These are phyloP conservation scores for Siniperca obscura DNA, from an alignment of 2,797 vertebrate genomes.

Conservation along the genomic window DNA sequence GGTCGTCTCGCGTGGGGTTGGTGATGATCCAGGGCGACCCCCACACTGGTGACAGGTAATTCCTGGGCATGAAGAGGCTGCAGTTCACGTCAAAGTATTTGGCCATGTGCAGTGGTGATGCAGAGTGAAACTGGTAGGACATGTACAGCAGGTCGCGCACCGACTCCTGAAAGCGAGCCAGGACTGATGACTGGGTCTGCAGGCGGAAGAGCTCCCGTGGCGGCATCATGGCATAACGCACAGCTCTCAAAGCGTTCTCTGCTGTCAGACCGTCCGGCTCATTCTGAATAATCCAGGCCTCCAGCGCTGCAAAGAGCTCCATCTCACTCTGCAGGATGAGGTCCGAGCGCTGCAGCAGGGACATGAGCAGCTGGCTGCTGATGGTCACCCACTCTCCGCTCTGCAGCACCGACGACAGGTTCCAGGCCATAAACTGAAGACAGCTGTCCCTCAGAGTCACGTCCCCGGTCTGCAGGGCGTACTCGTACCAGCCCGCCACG, in stretches of 20 bases:
- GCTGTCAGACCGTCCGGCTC: constrained; percentile 85
- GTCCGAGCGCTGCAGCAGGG: constrained; percentile 92
- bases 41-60: constrained; percentile 93
- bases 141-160: constrained; percentile 93
- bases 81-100: constrained; percentile 96
- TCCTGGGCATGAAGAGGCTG: constrained; percentile 94
- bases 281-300: constrained; percentile 89
- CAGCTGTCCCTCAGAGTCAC: constrained; percentile 88
- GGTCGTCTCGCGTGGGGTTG: constrained; percentile 92
- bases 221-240: constrained; percentile 95
- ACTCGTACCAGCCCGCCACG: constrained; percentile 95
- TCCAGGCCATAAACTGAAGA: constrained; percentile 94
- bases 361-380: constrained; percentile 88
- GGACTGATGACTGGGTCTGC: constrained; percentile 88
- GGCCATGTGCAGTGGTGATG: constrained; percentile 92
- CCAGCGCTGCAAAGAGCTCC: constrained; percentile 91
- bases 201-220: constrained; percentile 92
- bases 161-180: constrained; percentile 86
- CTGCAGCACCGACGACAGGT: constrained; percentile 89
- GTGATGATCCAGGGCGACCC: constrained; percentile 92
- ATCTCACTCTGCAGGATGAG: constrained; percentile 92
- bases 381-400: constrained; percentile 88
- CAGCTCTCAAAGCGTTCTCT: constrained; percentile 87
- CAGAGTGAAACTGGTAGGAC: constrained; percentile 97
- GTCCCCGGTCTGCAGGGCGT: constrained; percentile 86